These are phyloP conservation scores for Luidia sarsii DNA, from an alignment of 53 echinoderm and acorn worm genomes.

Conservation along the genomic window DNA sequence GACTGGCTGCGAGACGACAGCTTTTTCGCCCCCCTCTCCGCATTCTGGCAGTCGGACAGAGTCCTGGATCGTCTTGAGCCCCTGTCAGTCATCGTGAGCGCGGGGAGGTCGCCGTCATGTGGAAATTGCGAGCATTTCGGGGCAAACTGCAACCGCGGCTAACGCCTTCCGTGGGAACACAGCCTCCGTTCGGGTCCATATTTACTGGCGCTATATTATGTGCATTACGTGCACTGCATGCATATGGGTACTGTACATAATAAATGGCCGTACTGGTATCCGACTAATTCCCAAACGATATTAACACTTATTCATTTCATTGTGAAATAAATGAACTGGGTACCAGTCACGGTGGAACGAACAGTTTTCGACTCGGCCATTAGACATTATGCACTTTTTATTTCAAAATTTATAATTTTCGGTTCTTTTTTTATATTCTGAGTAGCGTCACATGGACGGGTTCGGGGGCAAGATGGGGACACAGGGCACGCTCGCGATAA, in stretches of 20 bases:
- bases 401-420: too few relatives aligned
- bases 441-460: too few relatives aligned
- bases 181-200: background rate
- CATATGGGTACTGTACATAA: slow-evolving; percentile 32
- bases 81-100: slow-evolving; percentile 56
- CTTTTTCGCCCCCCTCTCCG: slow-evolving; percentile 40
- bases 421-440: too few relatives aligned
- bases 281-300: slow-evolving; percentile 11
- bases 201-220: background rate
- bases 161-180: slow-evolving; percentile 37
- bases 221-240: background rate
- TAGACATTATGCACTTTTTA: too few relatives aligned
- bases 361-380: too few relatives aligned
- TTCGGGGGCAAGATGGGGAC: too few relatives aligned
- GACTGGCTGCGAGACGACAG: slow-evolving; percentile 57
- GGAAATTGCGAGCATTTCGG: slow-evolving; percentile 36
- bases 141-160: slow-evolving; percentile 2
- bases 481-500: too few relatives aligned
- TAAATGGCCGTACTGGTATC: slow-evolving; percentile 36
- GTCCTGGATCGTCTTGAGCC: slow-evolving; percentile 59
- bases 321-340: background rate
- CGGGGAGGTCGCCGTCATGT: slow-evolving; percentile 2
- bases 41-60: slow-evolving; percentile 59
- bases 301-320: background rate
- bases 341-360: slow-evolving; percentile 22